phyloP scores from a whole-genome alignment of 53 echinoderm and acorn worm species.

The Henricia sp. region DNA sequence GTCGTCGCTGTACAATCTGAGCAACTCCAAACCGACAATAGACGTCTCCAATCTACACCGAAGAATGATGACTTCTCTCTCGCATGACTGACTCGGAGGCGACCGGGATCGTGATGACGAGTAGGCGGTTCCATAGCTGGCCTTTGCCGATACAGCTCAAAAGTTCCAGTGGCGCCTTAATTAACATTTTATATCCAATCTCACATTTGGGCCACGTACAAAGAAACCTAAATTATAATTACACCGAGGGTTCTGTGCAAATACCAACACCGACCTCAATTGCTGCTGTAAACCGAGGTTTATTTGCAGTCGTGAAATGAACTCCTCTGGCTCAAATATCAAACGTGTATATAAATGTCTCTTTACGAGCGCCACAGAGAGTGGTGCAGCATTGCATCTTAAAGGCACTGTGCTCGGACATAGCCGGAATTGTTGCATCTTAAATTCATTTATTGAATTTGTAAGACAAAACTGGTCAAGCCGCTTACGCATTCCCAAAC shows the following conservation, averaged over 20 bases:
- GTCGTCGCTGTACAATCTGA: background rate
- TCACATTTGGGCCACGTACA: background rate
- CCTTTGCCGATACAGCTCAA: background rate
- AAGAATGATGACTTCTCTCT: background rate
- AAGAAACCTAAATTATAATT: conserved; percentile 33
- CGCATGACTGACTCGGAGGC: background rate
- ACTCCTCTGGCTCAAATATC: conserved; percentile 23
- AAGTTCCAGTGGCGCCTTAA: conserved; percentile 30
- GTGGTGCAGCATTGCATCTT: background rate
- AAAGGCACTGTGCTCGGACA: too few species aligned
- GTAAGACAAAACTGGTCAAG: background rate
- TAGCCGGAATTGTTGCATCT: too few species aligned
- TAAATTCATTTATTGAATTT: too few species aligned
- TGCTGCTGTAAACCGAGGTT: conserved; percentile 25
- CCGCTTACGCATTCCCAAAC: too few species aligned
- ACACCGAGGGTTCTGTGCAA: conserved; percentile 13
- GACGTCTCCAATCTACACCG: background rate
- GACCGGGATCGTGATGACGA: background rate
- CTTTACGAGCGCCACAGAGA: conserved; percentile 9
- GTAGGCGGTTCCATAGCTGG: background rate
- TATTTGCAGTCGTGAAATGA: conserved; percentile 22
- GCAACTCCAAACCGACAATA: background rate
- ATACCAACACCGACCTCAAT: background rate
- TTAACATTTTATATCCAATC: conserved; percentile 49
- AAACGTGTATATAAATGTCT: conserved; percentile 28